phyloP scores from a whole-genome alignment of 2,888 invertebrate genomes.

The Stegophylla sp. region DNA sequence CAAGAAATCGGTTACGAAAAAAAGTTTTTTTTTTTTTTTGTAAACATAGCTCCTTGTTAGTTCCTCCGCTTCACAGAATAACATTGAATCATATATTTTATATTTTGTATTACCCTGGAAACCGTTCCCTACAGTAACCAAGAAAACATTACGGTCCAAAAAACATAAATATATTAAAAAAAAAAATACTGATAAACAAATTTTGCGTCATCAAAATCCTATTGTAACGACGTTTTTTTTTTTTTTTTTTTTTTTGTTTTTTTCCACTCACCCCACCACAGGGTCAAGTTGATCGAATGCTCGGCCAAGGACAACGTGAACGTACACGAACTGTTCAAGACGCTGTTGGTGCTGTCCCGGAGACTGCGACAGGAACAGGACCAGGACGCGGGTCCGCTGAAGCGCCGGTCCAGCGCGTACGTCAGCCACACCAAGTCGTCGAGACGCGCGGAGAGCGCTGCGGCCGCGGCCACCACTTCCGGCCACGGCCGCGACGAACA shows the following conservation, averaged over 20 bases:
- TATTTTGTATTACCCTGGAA: no score
- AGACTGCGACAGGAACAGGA: conserved; percentile 70
- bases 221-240: no score
- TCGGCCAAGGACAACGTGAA: conserved; percentile 81
- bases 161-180: no score
- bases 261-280: conserved; percentile 63
- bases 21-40: no score
- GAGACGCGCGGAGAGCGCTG: conserved; percentile 61
- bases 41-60: no score
- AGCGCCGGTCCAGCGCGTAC: conserved; percentile 78
- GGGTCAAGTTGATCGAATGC: conserved; percentile 78
- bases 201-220: no score
- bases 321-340: conserved; percentile 81
- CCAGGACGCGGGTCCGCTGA: conserved; percentile 65
- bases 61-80: no score
- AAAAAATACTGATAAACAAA: no score
- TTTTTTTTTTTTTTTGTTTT: background rate
- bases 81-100: no score
- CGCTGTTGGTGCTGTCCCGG: conserved; percentile 78
- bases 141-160: no score
- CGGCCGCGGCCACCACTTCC: conserved; percentile 64
- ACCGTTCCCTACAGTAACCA: no score
- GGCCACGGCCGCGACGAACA: conserved; percentile 66
- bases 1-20: no score
- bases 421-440: conserved; percentile 63